phyloP scores from a whole-genome alignment of 1,140 invertebrate genomes.

The Globodera ellingtonae region DNA sequence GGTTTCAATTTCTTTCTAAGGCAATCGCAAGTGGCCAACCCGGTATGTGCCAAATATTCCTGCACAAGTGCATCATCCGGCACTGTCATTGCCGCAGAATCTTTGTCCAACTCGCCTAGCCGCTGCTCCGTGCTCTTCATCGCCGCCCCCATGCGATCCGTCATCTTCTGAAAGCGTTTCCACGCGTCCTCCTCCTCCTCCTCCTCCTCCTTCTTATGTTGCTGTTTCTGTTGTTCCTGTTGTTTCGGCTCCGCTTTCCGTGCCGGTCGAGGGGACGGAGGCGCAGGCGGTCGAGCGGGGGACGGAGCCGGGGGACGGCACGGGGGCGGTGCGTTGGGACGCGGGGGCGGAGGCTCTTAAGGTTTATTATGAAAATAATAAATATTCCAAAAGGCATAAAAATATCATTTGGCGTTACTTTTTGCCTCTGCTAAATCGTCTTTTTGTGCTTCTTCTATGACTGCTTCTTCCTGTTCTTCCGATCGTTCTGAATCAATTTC shows the following conservation, averaged over 20 bases:
- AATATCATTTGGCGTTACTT: not conserved
- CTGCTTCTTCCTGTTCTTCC: not conserved
- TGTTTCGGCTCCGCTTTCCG: conserved; percentile 3
- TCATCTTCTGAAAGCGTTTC: conserved; percentile 63
- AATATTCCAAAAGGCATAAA: not conserved
- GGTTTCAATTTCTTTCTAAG: not conserved
- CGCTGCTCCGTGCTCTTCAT: conserved; percentile 54
- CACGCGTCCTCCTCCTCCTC: conserved; percentile 63
- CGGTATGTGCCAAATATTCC: conserved; percentile 54
- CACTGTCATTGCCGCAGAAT: conserved; percentile 56
- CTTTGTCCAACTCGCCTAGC: conserved; percentile 54
- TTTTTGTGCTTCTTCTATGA: not conserved
- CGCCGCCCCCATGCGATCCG: conserved; percentile 47
- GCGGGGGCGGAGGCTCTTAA: conserved; percentile 38
- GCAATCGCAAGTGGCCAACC: conserved; percentile 31
- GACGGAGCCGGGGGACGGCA: conserved; percentile 54
- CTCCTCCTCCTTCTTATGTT: conserved; percentile 15
- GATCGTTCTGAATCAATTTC: conserved; percentile 11
- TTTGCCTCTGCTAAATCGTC: not conserved
- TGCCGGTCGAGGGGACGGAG: conserved; percentile 30
- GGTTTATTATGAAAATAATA: not conserved
- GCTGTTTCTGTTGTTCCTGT: not conserved
- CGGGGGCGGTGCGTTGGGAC: conserved; percentile 49
- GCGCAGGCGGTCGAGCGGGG: conserved; percentile 38
- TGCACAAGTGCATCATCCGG: conserved; percentile 50